These are phyloP conservation scores for Procavia capensis DNA, from an alignment of 2,113 vertebrate genomes.

Conservation along the genomic window DNA sequence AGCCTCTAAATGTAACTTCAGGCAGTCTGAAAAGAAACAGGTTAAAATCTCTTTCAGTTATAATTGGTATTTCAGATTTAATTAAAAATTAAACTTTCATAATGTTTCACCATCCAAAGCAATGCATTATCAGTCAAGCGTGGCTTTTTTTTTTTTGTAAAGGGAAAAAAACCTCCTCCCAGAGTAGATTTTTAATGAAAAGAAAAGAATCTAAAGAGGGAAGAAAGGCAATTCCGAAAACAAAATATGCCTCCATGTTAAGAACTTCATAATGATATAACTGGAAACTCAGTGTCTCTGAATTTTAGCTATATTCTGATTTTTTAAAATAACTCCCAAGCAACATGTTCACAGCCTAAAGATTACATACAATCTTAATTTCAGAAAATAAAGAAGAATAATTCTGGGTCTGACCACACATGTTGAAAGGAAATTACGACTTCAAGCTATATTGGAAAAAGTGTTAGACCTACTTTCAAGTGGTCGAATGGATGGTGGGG, in stretches of 20 bases:
- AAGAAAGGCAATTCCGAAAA: slow-evolving; percentile 85
- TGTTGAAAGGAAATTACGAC: slow-evolving; percentile 78
- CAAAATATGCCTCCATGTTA: slow-evolving; percentile 85
- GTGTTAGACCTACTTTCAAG: slow-evolving; percentile 62
- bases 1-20: slow-evolving; percentile 91
- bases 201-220: slow-evolving; percentile 80
- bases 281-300: slow-evolving; percentile 78
- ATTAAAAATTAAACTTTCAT: slow-evolving; percentile 96
- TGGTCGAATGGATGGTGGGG: slow-evolving; percentile 34
- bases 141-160: slow-evolving; percentile 84
- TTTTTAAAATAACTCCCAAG: slow-evolving; percentile 63
- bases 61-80: slow-evolving; percentile 95
- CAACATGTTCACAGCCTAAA: slow-evolving; percentile 77
- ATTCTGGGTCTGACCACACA: slow-evolving; percentile 81
- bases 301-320: slow-evolving; percentile 83
- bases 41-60: slow-evolving; percentile 94
- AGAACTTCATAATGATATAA: slow-evolving; percentile 82
- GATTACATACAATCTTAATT: slow-evolving; percentile 79
- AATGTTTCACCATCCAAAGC: slow-evolving; percentile 94
- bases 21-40: slow-evolving; percentile 94
- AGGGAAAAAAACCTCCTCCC: slow-evolving; percentile 83
- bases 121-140: slow-evolving; percentile 93
- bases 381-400: slow-evolving; percentile 80
- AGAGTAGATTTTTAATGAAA: slow-evolving; percentile 89
- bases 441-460: slow-evolving; percentile 78